These are phyloP conservation scores for Bos javanicus DNA, from an alignment of 2,113 vertebrate species.

Conservation along the genomic window DNA sequence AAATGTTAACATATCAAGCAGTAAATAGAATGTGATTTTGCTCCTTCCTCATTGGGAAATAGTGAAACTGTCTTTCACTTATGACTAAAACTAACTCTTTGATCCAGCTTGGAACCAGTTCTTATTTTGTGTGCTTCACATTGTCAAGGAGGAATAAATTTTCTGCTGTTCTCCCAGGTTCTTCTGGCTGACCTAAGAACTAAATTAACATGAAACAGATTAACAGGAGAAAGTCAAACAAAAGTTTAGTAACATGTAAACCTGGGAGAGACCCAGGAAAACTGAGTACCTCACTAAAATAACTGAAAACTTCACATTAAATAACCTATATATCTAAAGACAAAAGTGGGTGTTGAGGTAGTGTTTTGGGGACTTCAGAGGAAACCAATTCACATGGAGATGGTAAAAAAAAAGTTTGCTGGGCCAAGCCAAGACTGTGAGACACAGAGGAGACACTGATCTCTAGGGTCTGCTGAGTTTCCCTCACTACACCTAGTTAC, in stretches of 20 bases:
- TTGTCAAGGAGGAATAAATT: neutral
- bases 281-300: neutral
- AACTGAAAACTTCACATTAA: neutral
- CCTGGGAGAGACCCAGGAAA: neutral
- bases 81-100: neutral
- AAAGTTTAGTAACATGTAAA: neutral
- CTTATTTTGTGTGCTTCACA: neutral
- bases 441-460: neutral
- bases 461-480: neutral
- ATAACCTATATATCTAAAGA: neutral
- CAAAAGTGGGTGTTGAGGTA: neutral
- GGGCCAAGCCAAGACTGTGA: neutral
- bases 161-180: neutral
- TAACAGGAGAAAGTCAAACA: neutral
- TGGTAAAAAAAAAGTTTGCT: neutral
- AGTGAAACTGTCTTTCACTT: neutral
- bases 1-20: neutral
- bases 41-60: neutral
- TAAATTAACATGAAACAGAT: neutral
- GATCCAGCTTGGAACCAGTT: neutral
- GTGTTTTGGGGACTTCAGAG: neutral
- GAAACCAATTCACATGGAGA: neutral
- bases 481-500: neutral
- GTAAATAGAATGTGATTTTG: neutral
- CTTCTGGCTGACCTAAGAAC: neutral